Conservation (phyloP, 2,113 vertebrate species). For the Bos indicus region DNA sequence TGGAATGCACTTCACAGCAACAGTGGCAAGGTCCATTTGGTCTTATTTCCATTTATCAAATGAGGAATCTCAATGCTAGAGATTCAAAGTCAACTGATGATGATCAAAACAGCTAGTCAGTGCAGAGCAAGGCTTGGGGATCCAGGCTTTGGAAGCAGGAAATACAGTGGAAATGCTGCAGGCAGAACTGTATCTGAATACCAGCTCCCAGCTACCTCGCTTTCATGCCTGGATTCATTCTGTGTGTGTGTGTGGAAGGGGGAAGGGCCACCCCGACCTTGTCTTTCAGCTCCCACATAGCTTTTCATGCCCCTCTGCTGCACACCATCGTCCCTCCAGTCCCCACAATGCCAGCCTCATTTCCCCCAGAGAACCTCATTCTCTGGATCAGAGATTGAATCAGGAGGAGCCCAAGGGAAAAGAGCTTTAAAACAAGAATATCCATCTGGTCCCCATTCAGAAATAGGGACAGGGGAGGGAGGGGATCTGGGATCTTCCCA, state of each 20-base stretch:
- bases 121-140: not conserved
- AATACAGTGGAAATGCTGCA: not conserved
- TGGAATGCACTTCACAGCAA: not conserved
- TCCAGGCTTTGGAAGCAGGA: not conserved
- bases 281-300: not conserved
- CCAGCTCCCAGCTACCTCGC: not conserved
- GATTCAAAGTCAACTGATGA: not conserved
- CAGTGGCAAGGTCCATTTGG: not conserved
- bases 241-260: too few species aligned
- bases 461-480: not conserved
- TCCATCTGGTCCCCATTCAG: conserved; percentile 52
- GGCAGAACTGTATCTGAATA: not conserved
- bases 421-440: conserved; percentile 43
- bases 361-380: not conserved
- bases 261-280: not conserved
- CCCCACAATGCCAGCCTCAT: not conserved
- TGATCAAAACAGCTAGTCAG: not conserved
- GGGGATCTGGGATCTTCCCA: not conserved
- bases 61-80: not conserved
- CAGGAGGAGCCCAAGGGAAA: conserved; percentile 36
- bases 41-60: not conserved
- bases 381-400: conserved; percentile 36
- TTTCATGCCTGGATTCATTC: not conserved
- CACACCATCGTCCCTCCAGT: not conserved
- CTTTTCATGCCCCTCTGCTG: not conserved